Conservation (phyloP, 2,797 vertebrate species). For the Tachyglossus aculeatus region DNA sequence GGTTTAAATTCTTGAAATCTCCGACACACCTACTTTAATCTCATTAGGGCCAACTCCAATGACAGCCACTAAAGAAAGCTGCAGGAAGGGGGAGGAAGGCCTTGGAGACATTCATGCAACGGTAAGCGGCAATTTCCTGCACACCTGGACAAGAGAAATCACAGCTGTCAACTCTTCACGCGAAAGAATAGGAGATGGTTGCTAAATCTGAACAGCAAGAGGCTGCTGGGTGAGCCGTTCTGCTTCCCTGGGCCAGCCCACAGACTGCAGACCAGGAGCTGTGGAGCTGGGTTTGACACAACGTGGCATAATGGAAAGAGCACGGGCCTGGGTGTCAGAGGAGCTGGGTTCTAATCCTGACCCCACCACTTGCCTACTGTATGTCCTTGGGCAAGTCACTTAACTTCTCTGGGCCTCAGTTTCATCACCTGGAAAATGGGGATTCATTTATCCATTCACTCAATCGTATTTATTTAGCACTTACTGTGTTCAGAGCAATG, state of each 20-base stretch:
- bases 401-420: not conserved
- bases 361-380: too few relatives aligned
- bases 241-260: too few relatives aligned
- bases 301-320: too few relatives aligned
- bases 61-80: conserved; percentile 29
- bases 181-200: conserved; percentile 50
- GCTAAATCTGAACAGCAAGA: conserved; percentile 29
- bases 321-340: too few relatives aligned
- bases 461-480: too few relatives aligned
- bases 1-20: conserved; percentile 20
- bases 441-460: too few relatives aligned
- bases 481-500: too few relatives aligned
- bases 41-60: conserved; percentile 45
- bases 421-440: not conserved
- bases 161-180: conserved; percentile 34
- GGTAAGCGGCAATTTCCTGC: conserved; percentile 53
- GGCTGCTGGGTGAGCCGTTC: too few relatives aligned
- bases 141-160: conserved; percentile 63
- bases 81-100: not conserved
- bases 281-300: too few relatives aligned
- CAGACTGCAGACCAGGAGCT: too few relatives aligned
- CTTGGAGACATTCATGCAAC: conserved; percentile 6
- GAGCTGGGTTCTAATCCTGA: too few relatives aligned
- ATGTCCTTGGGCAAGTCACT: not conserved
- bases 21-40: conserved; percentile 47